Evolutionary conservation across 2,888 invertebrate genomes (phyloP).

Genomic region (Odontocerum albicorne): DNA sequence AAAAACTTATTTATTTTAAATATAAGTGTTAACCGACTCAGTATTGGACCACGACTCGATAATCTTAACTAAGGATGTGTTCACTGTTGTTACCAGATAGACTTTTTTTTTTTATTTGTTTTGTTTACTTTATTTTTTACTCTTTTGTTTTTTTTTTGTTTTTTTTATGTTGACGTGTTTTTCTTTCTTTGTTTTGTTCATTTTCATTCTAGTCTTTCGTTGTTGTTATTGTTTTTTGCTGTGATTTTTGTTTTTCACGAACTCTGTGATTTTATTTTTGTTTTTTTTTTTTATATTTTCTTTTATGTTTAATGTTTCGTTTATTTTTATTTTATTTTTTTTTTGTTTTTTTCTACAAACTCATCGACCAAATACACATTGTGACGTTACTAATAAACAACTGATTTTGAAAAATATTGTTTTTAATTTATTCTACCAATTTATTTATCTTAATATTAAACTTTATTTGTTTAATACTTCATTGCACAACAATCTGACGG

Average conservation of each 20-base stretch:
- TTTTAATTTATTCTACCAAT: not conserved
- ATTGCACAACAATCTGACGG: too few relatives aligned
- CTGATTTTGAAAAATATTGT: not conserved
- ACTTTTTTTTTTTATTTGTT: constrained; percentile 13
- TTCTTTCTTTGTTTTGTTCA: not conserved
- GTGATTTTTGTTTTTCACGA: constrained; percentile 18
- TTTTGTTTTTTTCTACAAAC: not conserved
- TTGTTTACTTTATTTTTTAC: constrained; percentile 11
- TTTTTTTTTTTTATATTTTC: constrained; percentile 13
- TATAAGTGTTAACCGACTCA: not conserved
- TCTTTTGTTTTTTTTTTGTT: constrained; percentile 14
- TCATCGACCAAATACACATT: too few relatives aligned
- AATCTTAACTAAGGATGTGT: too few relatives aligned
- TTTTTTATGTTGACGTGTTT: constrained; percentile 3
- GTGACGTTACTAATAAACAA: not conserved
- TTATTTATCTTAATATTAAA: too few relatives aligned
- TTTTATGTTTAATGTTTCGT: constrained; percentile 15
- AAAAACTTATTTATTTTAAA: too few relatives aligned
- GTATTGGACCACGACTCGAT: too few relatives aligned
- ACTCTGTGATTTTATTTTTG: constrained; percentile 17
- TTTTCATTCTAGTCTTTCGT: constrained; percentile 2
- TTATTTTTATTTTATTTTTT: constrained; percentile 21
- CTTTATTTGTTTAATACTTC: too few relatives aligned
- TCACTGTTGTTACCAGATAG: constrained; percentile 6
- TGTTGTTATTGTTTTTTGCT: constrained; percentile 16